phyloP scores from a whole-genome alignment of 23 tunicate species.

The Botrylloides violaceus region DNA sequence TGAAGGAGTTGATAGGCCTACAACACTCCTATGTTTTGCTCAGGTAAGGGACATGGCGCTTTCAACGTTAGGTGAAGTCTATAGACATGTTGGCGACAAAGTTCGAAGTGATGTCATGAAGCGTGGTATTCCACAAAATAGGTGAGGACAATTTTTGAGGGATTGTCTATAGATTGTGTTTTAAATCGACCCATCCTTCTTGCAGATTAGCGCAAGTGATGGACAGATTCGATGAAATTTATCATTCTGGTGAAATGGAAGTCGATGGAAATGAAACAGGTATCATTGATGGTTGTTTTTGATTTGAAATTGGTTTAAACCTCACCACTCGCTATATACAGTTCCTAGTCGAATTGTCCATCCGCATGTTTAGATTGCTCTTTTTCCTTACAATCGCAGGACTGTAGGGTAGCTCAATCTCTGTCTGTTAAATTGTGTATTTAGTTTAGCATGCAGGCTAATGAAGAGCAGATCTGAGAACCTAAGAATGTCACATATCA shows the following conservation, averaged over 20 bases:
- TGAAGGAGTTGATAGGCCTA: too few relatives aligned
- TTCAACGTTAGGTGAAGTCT: slow-evolving; percentile 66
- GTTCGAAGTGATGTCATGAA: slow-evolving; percentile 75
- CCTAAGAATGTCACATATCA: too few relatives aligned
- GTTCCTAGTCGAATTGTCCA: too few relatives aligned
- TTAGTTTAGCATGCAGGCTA: too few relatives aligned
- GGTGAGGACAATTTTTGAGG: slow-evolving; percentile 12
- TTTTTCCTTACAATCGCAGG: too few relatives aligned
- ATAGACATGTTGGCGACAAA: slow-evolving; percentile 81
- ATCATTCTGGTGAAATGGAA: slow-evolving; percentile 69
- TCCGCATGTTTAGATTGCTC: too few relatives aligned
- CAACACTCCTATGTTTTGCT: too few relatives aligned
- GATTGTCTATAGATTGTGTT: neutral
- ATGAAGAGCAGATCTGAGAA: too few relatives aligned
- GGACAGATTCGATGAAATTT: slow-evolving; percentile 55
- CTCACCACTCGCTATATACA: too few relatives aligned
- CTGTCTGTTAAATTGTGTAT: too few relatives aligned
- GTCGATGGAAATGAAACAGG: slow-evolving; percentile 61
- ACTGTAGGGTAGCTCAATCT: too few relatives aligned
- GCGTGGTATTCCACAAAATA: slow-evolving; percentile 62
- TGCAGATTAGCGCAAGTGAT: slow-evolving; percentile 18
- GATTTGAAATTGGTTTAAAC: too few relatives aligned
- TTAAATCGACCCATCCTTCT: neutral
- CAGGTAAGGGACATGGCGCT: slow-evolving; percentile 73
- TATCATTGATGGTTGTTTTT: slow-evolving; percentile 1